Evolutionary conservation across 2,113 vertebrate species (phyloP).

Genomic region (Notarius lentiginosus): DNA sequence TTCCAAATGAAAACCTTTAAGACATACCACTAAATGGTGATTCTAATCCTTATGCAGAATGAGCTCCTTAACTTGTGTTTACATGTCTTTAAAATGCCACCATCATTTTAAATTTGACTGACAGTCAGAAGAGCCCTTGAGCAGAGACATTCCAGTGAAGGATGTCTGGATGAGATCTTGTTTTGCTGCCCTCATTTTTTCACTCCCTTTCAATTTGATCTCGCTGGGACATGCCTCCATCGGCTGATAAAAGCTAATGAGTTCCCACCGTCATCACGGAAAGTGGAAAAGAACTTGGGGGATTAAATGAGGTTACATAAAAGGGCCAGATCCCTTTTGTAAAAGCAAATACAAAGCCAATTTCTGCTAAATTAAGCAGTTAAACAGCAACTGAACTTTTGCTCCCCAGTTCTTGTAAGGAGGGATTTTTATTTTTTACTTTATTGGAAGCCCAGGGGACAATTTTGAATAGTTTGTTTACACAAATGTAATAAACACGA

Average conservation of each 20-base stretch:
- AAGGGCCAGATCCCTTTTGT: slow-evolving; percentile 8
- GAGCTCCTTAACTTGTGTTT: neutral
- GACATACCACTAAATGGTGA: neutral
- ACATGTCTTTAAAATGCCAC: neutral
- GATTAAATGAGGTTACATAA: slow-evolving; percentile 45
- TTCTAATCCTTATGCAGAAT: neutral
- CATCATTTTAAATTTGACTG: neutral
- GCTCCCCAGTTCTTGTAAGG: neutral
- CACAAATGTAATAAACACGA: neutral
- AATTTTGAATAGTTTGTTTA: slow-evolving; percentile 11
- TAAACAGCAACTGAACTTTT: slow-evolving; percentile 1
- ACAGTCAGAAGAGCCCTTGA: slow-evolving; percentile 2
- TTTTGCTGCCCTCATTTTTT: slow-evolving; percentile 28
- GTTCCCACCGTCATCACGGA: slow-evolving; percentile 24
- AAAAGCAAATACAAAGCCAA: slow-evolving; percentile 6
- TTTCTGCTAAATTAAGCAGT: slow-evolving; percentile 8
- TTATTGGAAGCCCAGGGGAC: neutral
- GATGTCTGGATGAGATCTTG: slow-evolving; percentile 19
- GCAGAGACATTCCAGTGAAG: neutral
- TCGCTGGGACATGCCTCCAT: slow-evolving; percentile 22
- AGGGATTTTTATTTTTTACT: neutral
- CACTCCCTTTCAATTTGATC: slow-evolving; percentile 15
- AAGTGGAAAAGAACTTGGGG: neutral
- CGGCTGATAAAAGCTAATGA: slow-evolving; percentile 51
- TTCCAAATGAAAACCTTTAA: neutral